Evolutionary conservation across 1,140 invertebrate genomes (phyloP), one percentile per base, ranked within the genome.

Genomic region (Glossosoma conforme): DNA sequence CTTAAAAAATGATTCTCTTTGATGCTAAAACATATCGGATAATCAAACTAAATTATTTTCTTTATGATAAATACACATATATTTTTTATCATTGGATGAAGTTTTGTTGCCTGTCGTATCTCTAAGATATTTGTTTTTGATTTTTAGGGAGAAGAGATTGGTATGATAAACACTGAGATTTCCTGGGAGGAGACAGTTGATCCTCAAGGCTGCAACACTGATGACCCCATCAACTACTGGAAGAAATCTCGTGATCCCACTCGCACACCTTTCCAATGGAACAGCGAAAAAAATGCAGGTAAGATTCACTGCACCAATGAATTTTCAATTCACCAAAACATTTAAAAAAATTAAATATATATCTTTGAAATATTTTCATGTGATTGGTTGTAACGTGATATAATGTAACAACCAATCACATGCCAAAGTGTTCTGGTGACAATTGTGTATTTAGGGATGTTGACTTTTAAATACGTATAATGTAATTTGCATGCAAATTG

Each of bases 261-360:
- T 15, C 74, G 87, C 2, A 84, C 83, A 0, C 86, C 88, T 0
- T 88, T 87, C 70, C 86, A 88, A 56, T 91, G 89, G 88, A 75
- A 81, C 50, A 62, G 65, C 25, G 60, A 63, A 0, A 52, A 10
- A 1, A 77, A 80, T 62, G 84, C 85, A 8, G 86, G 86, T 78
- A 30, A 30, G 8, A 9, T 9, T 30, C 8, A 30, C n/a, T n/a
- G n/a, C n/a, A n/a, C n/a, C n/a, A n/a, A n/a, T 30, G 8, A n/a
- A n/a, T n/a, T 30, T 8, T 30, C 25, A 30, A 30, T n/a, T 30
- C 8, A 30, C 8, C 8, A 30, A 30, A 30, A n/a, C n/a, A n/a
- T n/a, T n/a, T n/a, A n/a, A n/a, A n/a, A n/a, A n/a, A n/a, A n/a
- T n/a, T n/a, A n/a, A n/a, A n/a, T n/a, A n/a, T n/a, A n/a, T n/a